Conservation (phyloP, 2,797 vertebrate genomes). For the Prionace glauca region DNA sequence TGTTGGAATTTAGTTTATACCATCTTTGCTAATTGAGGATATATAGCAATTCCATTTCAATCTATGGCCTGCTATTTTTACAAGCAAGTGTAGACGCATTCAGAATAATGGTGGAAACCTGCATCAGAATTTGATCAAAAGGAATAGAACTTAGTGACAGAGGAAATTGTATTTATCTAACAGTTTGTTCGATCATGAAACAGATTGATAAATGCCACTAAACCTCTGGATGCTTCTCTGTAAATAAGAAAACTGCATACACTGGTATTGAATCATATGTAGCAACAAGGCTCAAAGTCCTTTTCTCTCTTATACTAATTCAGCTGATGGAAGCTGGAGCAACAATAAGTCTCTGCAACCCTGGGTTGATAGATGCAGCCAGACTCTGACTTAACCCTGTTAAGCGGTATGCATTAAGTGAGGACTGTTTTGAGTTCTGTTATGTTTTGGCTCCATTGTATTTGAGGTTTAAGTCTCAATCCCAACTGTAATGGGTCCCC, state of each 20-base stretch:
- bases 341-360: background rate
- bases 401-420: background rate
- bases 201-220: background rate
- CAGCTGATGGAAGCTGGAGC: background rate
- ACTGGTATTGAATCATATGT: background rate
- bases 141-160: background rate
- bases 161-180: background rate
- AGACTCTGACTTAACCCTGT: background rate
- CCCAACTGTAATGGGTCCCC: background rate
- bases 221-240: background rate
- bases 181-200: background rate
- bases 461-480: background rate
- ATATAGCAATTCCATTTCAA: background rate
- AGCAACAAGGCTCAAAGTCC: background rate
- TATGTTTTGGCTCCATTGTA: background rate
- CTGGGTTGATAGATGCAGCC: background rate
- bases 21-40: background rate
- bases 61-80: background rate
- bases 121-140: constrained; percentile 3
- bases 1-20: background rate
- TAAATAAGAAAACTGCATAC: background rate
- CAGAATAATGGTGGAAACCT: background rate
- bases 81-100: background rate
- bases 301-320: background rate
- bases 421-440: background rate